Base-by-base conservation (phyloP, 2,888 invertebrate species). In the Achlya flavicornis region DNA sequence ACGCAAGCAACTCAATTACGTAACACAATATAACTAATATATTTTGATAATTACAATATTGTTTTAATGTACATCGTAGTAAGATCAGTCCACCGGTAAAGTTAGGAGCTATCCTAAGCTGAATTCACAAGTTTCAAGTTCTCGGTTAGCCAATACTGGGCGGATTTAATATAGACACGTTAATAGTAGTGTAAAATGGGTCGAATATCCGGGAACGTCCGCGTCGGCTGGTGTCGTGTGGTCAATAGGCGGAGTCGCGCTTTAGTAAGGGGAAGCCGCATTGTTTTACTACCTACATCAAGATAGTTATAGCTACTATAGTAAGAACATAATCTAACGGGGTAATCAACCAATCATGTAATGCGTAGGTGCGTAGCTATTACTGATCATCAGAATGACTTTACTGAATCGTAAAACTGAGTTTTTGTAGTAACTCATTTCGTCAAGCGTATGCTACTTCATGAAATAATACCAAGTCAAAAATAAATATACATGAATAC, bases 321-420 rank as follows among this genome's bases (percentile, higher is more conserved):
- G 5, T 53, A 1, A 16, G 48, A 53, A 53, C 7, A 53, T 19
- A 53, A 19, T n/a, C 14, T 14, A 12, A 46, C 43, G 2, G 48
- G 16, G 48, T 48, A 48, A 16, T 48, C 4, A 16, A 5, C 10
- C 53, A 19, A 53, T n/a, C 19, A 10, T 53, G 8, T 53, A 53
- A n/a, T 3, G 53, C 53, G 53, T 53, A 53, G 53, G 53, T 53
- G 53, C 19, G 53, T 53, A 19, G 53, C 19, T n/a, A 46, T 53
- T 19, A 19, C 53, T 16, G 19, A 10, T 19, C 53, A 53, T 53
- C 10, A 19, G 10, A 8, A 53, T 19, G 53, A 53, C 19, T 53
- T 53, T 5, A 53, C 16, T 19, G 53, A 53, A 3, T 53, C 10
- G 53, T 53, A 19, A 12, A 16, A 53, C 19, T 4, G 4, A 16